Evolutionary conservation across 2,113 vertebrate species (phyloP), one percentile per base, ranked within the genome.

Genomic region (Percopsis transmontana): DNA sequence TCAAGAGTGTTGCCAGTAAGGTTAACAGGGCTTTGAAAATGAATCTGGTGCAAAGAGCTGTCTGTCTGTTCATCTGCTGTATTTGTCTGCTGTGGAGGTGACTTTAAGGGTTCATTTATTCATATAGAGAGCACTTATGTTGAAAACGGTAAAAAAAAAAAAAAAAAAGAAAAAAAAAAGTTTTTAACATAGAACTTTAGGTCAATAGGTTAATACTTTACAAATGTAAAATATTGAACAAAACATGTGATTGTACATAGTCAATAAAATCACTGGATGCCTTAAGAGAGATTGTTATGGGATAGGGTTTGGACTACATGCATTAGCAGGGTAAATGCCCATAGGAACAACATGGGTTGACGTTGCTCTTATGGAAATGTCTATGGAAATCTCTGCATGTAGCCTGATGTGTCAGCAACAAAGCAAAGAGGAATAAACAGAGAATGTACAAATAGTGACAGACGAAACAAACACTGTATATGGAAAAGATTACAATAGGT

Each of bases 311-410:
- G 27, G 70, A 40, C 58, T 71, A 21, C 55, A 52, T 64, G 67
- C 74, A 76, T 72, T 50, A 50, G 70, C 71, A 71, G 72, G 82
- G 68, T 74, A 51, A 58, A 59, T 72, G 75, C 75, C 74, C 68
- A 75, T 68, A 77, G 66, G 76, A 60, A 59, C 64, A 63, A 45
- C 65, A 75, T 50, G 66, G 70, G 60, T 84, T 88, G 87, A 87
- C 69, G 87, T 89, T 89, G 89, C 84, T 85, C 74, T 85, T 89
- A 88, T 91, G 89, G 84, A 89, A 91, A 90, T 91, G 75, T 90
- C 55, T 90, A 91, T 89, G 87, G 77, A 89, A 91, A 91, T 90
- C 40, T 77, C 62, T 39, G 27, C 77, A 68, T 75, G 70, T n/a
- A 48, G 66, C 66, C 66, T 75, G 64, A 84, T 77, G 84, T 56